These are phyloP conservation scores for Lasioglossum calceatum DNA, from an alignment of 2,888 invertebrate genomes.

Conservation along the genomic window DNA sequence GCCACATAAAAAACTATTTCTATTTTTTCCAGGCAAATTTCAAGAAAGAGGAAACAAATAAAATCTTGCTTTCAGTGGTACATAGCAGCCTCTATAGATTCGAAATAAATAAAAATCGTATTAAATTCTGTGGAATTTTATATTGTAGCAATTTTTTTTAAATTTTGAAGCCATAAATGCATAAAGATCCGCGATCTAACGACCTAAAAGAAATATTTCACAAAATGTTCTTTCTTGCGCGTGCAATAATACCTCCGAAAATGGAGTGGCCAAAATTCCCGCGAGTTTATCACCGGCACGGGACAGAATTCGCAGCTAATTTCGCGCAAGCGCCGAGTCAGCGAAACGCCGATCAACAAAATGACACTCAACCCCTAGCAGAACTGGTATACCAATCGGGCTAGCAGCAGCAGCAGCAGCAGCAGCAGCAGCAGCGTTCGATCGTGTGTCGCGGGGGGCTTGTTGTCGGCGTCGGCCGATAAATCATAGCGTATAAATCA, in stretches of 20 bases:
- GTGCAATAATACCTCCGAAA: neutral
- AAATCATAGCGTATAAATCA: constrained; percentile 29
- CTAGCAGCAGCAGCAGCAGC: neutral
- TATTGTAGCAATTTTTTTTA: too few species aligned
- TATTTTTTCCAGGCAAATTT: too few species aligned
- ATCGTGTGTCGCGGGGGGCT: neutral
- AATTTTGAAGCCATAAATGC: too few species aligned
- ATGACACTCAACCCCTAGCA: neutral
- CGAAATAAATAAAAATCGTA: too few species aligned
- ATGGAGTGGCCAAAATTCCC: neutral
- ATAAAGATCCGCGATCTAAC: too few species aligned
- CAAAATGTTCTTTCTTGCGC: neutral
- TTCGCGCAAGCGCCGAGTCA: neutral
- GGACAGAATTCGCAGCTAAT: neutral
- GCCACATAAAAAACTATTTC: too few species aligned
- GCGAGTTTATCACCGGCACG: neutral
- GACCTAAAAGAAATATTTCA: neutral
- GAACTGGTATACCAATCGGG: neutral
- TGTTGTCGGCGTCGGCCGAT: neutral
- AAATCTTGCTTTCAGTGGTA: too few species aligned
- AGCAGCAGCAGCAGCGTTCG: constrained; percentile 4
- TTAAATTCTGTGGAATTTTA: too few species aligned
- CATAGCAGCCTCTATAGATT: too few species aligned
- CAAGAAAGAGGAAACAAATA: too few species aligned
- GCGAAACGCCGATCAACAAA: constrained; percentile 1